phyloP scores from a whole-genome alignment of 2,888 invertebrate genomes.

The Drosophila differens region DNA sequence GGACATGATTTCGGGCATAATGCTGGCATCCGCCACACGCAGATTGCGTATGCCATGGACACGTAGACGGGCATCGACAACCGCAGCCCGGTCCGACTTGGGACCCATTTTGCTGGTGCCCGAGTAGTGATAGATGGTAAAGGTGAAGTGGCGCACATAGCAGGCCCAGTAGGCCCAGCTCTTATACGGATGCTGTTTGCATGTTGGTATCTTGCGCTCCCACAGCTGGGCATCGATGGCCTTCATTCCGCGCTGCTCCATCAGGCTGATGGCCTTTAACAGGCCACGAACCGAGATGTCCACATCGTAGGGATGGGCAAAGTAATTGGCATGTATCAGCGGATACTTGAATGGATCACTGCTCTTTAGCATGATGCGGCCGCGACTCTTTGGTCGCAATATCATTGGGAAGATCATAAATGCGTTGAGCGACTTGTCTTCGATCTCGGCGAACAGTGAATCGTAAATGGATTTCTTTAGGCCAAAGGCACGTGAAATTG shows the following conservation, averaged over 20 bases:
- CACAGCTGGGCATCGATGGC: slow-evolving; percentile 86
- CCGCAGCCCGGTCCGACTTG: slow-evolving; percentile 87
- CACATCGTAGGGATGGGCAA: slow-evolving; percentile 88
- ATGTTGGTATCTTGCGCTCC: slow-evolving; percentile 87
- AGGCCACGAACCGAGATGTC: slow-evolving; percentile 88
- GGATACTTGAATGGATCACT: slow-evolving; percentile 89
- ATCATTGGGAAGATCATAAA: slow-evolving; percentile 88
- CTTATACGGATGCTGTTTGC: slow-evolving; percentile 86
- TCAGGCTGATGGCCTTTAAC: slow-evolving; percentile 86
- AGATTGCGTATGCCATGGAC: slow-evolving; percentile 86
- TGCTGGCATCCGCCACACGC: slow-evolving; percentile 87
- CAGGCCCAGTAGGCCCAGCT: slow-evolving; percentile 89
- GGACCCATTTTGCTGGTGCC: slow-evolving; percentile 90
- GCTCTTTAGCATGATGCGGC: slow-evolving; percentile 88
- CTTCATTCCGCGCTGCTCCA: slow-evolving; percentile 86
- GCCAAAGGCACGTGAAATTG: slow-evolving; percentile 85
- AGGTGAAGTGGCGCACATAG: slow-evolving; percentile 87
- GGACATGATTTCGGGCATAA: slow-evolving; percentile 87
- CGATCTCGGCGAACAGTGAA: slow-evolving; percentile 85
- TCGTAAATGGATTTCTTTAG: slow-evolving; percentile 85
- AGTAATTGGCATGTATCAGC: slow-evolving; percentile 89
- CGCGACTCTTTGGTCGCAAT: slow-evolving; percentile 90
- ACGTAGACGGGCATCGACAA: slow-evolving; percentile 88
- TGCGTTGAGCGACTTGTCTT: slow-evolving; percentile 83
- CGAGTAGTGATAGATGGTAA: slow-evolving; percentile 88